These are phyloP conservation scores for Notarius quadriscutis DNA, from an alignment of 2,113 vertebrate species.

Conservation along the genomic window DNA sequence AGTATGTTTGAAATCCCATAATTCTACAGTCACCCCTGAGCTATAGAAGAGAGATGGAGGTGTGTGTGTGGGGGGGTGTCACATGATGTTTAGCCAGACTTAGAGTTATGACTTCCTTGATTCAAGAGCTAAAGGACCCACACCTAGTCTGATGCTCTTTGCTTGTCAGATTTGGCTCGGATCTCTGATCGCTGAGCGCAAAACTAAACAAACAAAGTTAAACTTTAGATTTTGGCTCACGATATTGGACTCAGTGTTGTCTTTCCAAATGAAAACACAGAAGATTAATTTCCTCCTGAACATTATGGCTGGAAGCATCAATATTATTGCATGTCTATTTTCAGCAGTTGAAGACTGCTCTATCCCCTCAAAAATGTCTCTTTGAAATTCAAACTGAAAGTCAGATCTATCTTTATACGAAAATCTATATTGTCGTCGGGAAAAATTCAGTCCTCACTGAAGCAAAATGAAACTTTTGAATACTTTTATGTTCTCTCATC, in stretches of 20 bases:
- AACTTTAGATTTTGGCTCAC: slow-evolving; percentile 1
- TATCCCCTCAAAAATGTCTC: background rate
- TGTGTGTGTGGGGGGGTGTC: background rate
- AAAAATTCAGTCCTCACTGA: background rate
- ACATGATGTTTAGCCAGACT: slow-evolving; percentile 18
- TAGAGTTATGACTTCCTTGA: slow-evolving; percentile 19
- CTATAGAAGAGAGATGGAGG: background rate
- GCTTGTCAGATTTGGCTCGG: slow-evolving; percentile 8
- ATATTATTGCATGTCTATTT: slow-evolving; percentile 16
- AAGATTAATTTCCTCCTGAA: background rate
- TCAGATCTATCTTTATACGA: background rate
- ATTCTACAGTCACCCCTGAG: slow-evolving; percentile 9
- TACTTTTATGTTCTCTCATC: slow-evolving; percentile 25
- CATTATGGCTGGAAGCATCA: background rate
- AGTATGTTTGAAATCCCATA: slow-evolving; percentile 41
- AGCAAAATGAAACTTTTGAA: slow-evolving; percentile 36
- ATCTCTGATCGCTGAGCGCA: slow-evolving; percentile 1
- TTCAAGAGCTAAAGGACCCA: background rate
- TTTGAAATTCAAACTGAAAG: background rate
- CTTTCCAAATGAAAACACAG: slow-evolving; percentile 16
- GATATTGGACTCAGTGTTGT: slow-evolving; percentile 6
- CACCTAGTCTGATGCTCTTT: slow-evolving; percentile 2
- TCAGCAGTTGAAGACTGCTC: background rate
- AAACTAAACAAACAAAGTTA: slow-evolving; percentile 39
- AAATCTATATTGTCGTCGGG: background rate